phyloP scores from a whole-genome alignment of 1,140 invertebrate species.

The Hydropsyche tenuis region DNA sequence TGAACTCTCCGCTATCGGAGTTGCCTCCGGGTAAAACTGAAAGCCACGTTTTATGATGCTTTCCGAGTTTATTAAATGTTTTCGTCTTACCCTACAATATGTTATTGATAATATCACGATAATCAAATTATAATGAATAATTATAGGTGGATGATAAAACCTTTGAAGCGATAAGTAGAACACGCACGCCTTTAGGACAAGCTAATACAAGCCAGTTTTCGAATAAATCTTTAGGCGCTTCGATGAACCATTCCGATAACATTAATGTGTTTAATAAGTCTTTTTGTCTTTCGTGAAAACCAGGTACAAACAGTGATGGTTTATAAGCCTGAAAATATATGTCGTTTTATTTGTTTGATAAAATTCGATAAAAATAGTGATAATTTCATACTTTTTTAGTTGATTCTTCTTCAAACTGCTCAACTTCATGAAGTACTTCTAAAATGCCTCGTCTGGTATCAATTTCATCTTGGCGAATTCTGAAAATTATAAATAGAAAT shows the following conservation, averaged over 20 bases:
- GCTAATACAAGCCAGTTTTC: slow-evolving; percentile 82
- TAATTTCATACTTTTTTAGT: slow-evolving; percentile 40
- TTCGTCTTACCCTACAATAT: slow-evolving; percentile 78
- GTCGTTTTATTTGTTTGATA: no score
- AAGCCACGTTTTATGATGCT: slow-evolving; percentile 65
- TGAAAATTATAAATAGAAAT: slow-evolving; percentile 28
- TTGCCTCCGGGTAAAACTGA: slow-evolving; percentile 81
- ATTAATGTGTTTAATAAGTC: slow-evolving; percentile 58
- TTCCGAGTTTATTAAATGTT: slow-evolving; percentile 74
- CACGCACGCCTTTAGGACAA: slow-evolving; percentile 82
- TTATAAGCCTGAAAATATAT: slow-evolving; percentile 57
- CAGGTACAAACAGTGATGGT: slow-evolving; percentile 59
- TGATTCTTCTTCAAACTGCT: slow-evolving; percentile 41
- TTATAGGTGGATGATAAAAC: slow-evolving; percentile 57
- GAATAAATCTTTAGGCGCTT: slow-evolving; percentile 80
- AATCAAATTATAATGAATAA: no score
- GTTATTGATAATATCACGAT: no score
- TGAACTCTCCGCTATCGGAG: slow-evolving; percentile 52
- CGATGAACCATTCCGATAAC: slow-evolving; percentile 91
- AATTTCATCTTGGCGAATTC: slow-evolving; percentile 50
- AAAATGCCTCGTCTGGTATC: slow-evolving; percentile 55
- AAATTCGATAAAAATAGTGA: no score
- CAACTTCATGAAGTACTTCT: slow-evolving; percentile 52
- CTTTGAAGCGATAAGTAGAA: slow-evolving; percentile 75
- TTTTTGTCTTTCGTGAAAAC: slow-evolving; percentile 53